Base-by-base conservation (phyloP, 2,888 invertebrate species). In the Merodon equestris region DNA sequence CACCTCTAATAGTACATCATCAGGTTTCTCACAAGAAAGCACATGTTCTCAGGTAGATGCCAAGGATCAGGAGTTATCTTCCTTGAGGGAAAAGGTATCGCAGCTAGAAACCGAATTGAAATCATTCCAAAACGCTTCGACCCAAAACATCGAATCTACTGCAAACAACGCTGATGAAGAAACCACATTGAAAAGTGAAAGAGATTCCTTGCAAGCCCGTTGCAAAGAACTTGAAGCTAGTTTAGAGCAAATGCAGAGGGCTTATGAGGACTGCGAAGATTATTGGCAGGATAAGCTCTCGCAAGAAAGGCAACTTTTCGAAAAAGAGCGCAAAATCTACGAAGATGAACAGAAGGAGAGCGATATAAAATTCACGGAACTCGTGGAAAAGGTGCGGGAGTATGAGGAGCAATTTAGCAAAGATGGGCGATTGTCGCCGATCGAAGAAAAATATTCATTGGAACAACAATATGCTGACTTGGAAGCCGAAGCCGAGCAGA, bases 231-330 rank as follows among this genome's bases (percentile, higher is more conserved):
- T 96, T 54, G 95, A 96, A 87, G 89, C 89, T 56, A 94, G 94
- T 84, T 88, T 96, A 64, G 95, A 95, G 86, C 90, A 94, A 85
- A 89, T 96, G 89, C 92, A 92, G 83, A 90, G 90, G 48, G 96
- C 96, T 85, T 95, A 95, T 86, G 96, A 96, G 84, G 93, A 93
- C 75, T 94, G 95, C 87, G 96, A 96, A 87, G 96, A 96, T 86
- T 96, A 96, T 89, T 96, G 96, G 96, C 91, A 92, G 54, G 90
- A 90, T 36, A 96, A 96, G 88, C 89, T 96, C 68, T 93, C 93
- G 53, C 95, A 94, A 77, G 96, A 96, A 87, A 91, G 96, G 27
- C 92, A 92, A 81, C 89, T 93, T 67, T 93, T 93, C 85, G 89
- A 89, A 18, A 92, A 93, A 82, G 95, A 95, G 85, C 94, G 94